Conservation (phyloP, 1,140 invertebrate species). For the Oreohelix idahoensis region DNA sequence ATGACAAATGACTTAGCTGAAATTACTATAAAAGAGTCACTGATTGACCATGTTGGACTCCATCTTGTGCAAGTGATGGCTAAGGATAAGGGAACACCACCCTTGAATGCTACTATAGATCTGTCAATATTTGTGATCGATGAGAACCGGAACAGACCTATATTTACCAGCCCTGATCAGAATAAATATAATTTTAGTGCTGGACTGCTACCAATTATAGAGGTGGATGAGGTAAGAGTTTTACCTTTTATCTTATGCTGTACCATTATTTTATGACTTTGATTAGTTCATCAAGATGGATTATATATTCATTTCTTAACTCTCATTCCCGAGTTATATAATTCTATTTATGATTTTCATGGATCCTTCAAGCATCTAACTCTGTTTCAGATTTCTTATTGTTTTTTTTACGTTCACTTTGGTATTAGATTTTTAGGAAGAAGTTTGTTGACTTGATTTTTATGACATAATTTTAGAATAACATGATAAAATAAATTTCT, state of each 20-base stretch:
- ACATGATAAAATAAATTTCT: too few species aligned
- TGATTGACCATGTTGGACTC: constrained; percentile 44
- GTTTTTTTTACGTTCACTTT: too few species aligned
- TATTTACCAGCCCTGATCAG: constrained; percentile 41
- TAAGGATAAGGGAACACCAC: constrained; percentile 43
- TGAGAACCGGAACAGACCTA: constrained; percentile 48
- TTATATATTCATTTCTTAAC: too few species aligned
- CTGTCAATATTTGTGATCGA: constrained; percentile 45
- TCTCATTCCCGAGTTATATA: too few species aligned
- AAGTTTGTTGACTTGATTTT: too few species aligned
- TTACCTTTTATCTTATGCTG: not conserved
- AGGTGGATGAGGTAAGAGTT: constrained; percentile 33
- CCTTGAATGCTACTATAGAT: constrained; percentile 18
- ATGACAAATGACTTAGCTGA: not conserved
- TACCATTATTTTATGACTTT: too few species aligned
- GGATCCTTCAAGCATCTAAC: too few species aligned
- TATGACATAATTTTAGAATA: too few species aligned
- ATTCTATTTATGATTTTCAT: too few species aligned
- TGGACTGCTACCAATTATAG: constrained; percentile 17
- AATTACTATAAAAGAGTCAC: constrained; percentile 23
- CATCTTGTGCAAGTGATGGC: constrained; percentile 43
- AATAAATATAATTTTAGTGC: not conserved
- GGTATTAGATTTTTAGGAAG: too few species aligned
- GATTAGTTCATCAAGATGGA: too few species aligned
- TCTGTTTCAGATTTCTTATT: too few species aligned